These are phyloP conservation scores for Sebastes matsubarae DNA, from an alignment of 2,797 vertebrate genomes.

Conservation along the genomic window DNA sequence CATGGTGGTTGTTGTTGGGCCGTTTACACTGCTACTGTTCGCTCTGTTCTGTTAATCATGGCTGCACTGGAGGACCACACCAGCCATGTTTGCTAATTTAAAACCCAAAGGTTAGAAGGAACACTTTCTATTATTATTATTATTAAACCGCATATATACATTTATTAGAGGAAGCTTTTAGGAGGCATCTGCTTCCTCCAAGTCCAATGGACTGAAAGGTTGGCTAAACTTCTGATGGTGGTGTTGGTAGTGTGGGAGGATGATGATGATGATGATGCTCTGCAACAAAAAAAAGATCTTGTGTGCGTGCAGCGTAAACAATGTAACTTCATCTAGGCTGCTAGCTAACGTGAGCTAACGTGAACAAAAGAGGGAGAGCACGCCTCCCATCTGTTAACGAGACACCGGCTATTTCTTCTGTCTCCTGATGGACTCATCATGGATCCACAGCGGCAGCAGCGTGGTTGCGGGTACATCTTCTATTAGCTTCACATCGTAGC, in stretches of 20 bases:
- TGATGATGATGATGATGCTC: slow-evolving; percentile 64
- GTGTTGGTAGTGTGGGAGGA: slow-evolving; percentile 56
- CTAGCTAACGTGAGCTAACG: slow-evolving; percentile 75
- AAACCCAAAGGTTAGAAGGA: slow-evolving; percentile 84
- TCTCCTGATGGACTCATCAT: slow-evolving; percentile 7
- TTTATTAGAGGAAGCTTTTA: slow-evolving; percentile 52
- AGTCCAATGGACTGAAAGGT: slow-evolving; percentile 74
- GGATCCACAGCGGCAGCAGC: slow-evolving; percentile 38
- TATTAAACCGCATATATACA: slow-evolving; percentile 22
- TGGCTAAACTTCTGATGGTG: slow-evolving; percentile 79
- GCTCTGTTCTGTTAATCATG: slow-evolving; percentile 85
- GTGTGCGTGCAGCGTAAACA: slow-evolving; percentile 80
- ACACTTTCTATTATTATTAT: slow-evolving; percentile 78
- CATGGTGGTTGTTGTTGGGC: slow-evolving; percentile 20
- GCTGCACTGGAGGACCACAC: slow-evolving; percentile 84
- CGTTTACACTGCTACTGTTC: slow-evolving; percentile 43
- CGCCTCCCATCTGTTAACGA: slow-evolving; percentile 58
- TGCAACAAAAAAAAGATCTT: slow-evolving; percentile 40
- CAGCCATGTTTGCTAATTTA: slow-evolving; percentile 89
- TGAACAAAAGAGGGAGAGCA: slow-evolving; percentile 80
- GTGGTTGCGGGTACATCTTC: slow-evolving; percentile 58
- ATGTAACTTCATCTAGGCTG: slow-evolving; percentile 79
- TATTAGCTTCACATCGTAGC: slow-evolving; percentile 65
- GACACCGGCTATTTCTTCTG: background rate
- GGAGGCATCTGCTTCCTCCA: slow-evolving; percentile 56